Conservation (phyloP, 2,797 vertebrate genomes). For the Tinamus major region DNA sequence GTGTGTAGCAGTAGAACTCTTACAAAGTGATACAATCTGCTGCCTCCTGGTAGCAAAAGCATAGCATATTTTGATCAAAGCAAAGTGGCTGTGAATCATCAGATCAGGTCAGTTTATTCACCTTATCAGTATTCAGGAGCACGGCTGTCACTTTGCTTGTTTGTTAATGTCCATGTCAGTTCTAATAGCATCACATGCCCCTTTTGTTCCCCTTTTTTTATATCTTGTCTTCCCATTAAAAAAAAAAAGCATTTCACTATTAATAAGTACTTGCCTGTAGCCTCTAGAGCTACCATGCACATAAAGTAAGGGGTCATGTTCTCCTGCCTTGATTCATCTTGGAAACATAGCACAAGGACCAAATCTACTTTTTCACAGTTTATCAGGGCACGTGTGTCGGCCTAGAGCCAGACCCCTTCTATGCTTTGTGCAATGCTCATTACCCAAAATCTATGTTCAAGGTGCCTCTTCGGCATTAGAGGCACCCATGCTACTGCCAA, state of each 20-base stretch:
- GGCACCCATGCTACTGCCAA: background rate
- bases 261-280: background rate
- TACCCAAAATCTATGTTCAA: background rate
- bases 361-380: background rate
- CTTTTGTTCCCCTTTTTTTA: background rate
- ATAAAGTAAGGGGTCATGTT: rapidly evolving
- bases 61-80: slow-evolving; percentile 6
- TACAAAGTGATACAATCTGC: background rate
- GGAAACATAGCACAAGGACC: background rate
- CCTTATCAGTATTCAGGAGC: background rate
- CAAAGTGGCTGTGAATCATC: background rate
- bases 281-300: background rate
- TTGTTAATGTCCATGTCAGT: background rate
- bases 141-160: background rate
- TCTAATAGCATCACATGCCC: background rate
- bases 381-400: background rate
- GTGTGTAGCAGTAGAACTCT: background rate
- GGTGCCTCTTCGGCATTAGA: background rate
- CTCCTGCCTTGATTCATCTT: background rate
- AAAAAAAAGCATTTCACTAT: background rate
- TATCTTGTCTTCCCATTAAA: background rate
- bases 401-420: background rate
- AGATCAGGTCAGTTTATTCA: slow-evolving; percentile 36
- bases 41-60: background rate
- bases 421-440: background rate